Evolutionary conservation across 2,113 vertebrate genomes (phyloP).

Genomic region (Aythya baeri): DNA sequence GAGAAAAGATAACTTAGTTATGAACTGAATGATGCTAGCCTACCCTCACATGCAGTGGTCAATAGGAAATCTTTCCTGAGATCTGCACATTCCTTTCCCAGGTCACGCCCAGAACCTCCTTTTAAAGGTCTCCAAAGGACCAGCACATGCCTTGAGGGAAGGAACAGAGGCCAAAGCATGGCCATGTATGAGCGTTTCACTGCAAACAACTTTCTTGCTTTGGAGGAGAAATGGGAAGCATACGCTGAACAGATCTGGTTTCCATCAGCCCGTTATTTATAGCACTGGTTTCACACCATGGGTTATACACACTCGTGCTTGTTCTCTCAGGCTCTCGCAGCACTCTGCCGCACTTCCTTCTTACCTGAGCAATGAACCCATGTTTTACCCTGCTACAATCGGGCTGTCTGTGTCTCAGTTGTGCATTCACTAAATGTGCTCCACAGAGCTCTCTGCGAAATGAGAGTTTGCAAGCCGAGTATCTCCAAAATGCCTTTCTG

Average conservation of each 20-base stretch:
- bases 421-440: neutral
- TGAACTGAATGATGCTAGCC: neutral
- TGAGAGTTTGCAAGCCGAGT: neutral
- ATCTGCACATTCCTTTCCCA: neutral
- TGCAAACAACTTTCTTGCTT: neutral
- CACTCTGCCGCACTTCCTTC: neutral
- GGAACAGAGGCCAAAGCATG: constrained; percentile 3
- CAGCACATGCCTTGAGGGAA: neutral
- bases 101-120: neutral
- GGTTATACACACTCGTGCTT: neutral
- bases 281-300: constrained; percentile 8
- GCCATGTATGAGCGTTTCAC: neutral
- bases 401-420: neutral
- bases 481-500: neutral
- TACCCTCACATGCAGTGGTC: neutral
- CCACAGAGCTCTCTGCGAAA: neutral
- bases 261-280: constrained; percentile 44
- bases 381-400: neutral
- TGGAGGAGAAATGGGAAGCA: constrained; percentile 20
- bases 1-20: neutral
- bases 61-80: neutral
- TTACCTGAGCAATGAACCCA: constrained; percentile 16
- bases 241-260: constrained; percentile 8
- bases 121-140: constrained; percentile 2
- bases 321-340: neutral